Base-by-base conservation (phyloP, 2,888 invertebrate genomes). In the Amiota communis region DNA sequence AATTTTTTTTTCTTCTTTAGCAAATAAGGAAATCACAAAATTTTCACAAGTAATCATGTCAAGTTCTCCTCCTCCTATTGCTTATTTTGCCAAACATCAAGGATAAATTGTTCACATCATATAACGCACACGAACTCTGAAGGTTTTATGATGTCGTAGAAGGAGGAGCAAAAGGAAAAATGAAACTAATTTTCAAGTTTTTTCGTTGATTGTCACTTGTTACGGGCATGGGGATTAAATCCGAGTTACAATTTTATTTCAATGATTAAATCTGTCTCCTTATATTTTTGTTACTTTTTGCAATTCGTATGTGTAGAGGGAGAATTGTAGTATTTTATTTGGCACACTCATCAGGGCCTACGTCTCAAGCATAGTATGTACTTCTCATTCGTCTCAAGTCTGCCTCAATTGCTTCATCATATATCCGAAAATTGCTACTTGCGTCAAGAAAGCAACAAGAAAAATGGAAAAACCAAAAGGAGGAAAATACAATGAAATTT, bases 401-500 rank as follows among this genome's bases (percentile, higher is more conserved):
- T 36, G 67, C 17, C 20, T 20, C 17, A 67, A 67, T 48, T 67
- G 49, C 51, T 67, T 67, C 67, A 51, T 67, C 67, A 67, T 67
- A 49, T 20, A 49, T 51, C 48, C 15, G n/a, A 56, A 17, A 57
- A 23, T 17, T 74, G 72, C 68, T 59, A 23, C 65, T 8, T 73
- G 72, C 56, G 8, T 23, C 51, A 71, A 47, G 47, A 63, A 59
- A 53, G 72, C 56, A 59, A 61, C 67, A 46, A 53, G 51, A 49
- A 56, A 70, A 68, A 65, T 61, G 48, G 13, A 17, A 56, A 65
- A 76, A 67, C 36, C 47, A 36, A 49, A n/a, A 46, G 63, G 65
- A 53, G 48, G 70, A 68, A 59, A 53, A 53, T 48, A 47, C 48
- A 74, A 72, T 70, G 53, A 73, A 75, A 81, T 59, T 59, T 20